phyloP scores from a whole-genome alignment of 2,797 vertebrate species.

The Callimico goeldii region DNA sequence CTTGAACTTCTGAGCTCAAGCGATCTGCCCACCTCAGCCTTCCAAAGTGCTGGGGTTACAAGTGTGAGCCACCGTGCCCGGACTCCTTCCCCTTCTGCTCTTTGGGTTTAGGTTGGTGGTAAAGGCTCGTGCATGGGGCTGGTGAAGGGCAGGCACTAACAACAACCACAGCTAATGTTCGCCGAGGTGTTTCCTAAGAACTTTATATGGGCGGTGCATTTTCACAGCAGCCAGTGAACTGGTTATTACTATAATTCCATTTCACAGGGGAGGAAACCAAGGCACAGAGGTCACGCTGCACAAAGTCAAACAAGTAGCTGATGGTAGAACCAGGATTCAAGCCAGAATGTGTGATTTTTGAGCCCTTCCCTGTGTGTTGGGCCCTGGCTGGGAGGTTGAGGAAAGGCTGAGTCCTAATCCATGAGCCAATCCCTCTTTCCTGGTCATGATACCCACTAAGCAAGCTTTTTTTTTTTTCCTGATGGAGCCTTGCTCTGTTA shows the following conservation, averaged over 20 bases:
- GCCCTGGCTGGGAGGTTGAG: background rate
- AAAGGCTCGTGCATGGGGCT: background rate
- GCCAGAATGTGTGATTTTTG: background rate
- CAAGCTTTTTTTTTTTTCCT: background rate
- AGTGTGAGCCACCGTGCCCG: fast-evolving
- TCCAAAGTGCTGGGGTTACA: background rate
- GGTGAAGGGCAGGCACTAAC: background rate
- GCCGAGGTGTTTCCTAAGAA: background rate
- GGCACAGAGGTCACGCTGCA: background rate
- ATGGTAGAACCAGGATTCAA: background rate
- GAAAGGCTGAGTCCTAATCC: background rate
- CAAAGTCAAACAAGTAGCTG: background rate
- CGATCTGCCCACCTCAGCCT: background rate
- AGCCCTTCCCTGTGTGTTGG: background rate
- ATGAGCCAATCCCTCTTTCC: background rate
- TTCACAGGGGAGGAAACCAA: background rate
- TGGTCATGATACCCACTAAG: fast-evolving
- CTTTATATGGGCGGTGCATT: too few relatives aligned
- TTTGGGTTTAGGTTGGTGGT: background rate
- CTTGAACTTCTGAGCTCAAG: background rate
- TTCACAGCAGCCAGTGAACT: background rate
- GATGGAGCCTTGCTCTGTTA: background rate
- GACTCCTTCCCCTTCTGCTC: background rate
- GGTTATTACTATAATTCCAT: background rate
- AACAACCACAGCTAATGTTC: background rate